Base-by-base conservation (phyloP, 2,888 invertebrate genomes). In the Flexamia atlantica region DNA sequence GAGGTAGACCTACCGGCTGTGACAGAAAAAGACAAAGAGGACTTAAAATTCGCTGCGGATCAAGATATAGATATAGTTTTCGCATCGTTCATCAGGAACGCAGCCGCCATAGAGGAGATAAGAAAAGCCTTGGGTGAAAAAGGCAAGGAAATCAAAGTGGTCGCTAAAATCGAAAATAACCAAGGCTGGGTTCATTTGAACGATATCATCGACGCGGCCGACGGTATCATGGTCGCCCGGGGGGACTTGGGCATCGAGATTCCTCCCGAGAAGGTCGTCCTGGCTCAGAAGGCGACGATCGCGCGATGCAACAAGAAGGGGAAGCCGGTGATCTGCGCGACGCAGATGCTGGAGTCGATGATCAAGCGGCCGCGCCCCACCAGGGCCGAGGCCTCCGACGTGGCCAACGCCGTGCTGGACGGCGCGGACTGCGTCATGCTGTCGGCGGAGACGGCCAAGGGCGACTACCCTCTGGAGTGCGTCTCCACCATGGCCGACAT, bases 351-450 rank as follows among this genome's bases (percentile, higher is more conserved):
- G 88, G 99, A 99, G 89, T 98, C 98, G 0, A 99, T 99, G 99
- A 95, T 98, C n/a, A 97, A 96, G 92, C 99, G 99, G 90, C 99
- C 99, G 0, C 94, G 99, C 0, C 96, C 99, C 0, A 99, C 99
- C 0, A 94, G 99, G 88, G 99, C 99, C 0, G 99, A 99, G 91
- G 95, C 96, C 50, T 97, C 98, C 0, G 99, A 99, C 91, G 99
- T 99, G 0, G 99, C 99, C 85, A 99, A 99, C 91, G 99, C 99
- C 1, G 95, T 99, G 87, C 91, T 99, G 68, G 99, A 99, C 91
- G 99, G 99, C 9, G 98, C 98, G 9, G 99, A 99, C 90, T 99
- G 99, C 90, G 98, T 99, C 70, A 99, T 99, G 99, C 91, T 99
- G 90, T 98, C 98, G 0, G 99, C 99, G 17, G 99, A 99, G 91